These are phyloP conservation scores for Gorsachius goisagi DNA, from an alignment of 2,113 vertebrate species.

Conservation along the genomic window DNA sequence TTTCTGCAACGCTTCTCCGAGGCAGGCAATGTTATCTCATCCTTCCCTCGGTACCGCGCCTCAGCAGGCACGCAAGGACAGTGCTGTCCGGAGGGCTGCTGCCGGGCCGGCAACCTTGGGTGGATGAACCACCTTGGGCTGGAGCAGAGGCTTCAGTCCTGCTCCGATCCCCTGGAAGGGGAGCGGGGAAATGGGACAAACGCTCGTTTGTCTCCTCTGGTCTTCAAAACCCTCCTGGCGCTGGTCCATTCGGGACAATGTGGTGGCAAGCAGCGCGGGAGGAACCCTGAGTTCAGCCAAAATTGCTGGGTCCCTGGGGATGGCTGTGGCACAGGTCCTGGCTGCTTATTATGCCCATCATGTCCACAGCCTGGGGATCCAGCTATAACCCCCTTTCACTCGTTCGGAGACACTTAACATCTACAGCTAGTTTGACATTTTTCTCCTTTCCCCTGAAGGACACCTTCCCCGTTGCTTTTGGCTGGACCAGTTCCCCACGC, in stretches of 20 bases:
- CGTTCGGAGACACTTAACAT: neutral
- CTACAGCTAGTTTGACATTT: neutral
- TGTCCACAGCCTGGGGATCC: fast-evolving
- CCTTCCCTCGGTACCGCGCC: neutral
- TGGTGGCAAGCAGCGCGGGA: fast-evolving
- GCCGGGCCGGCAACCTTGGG: neutral
- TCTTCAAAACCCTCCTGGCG: neutral
- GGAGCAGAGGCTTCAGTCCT: neutral
- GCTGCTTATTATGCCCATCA: neutral
- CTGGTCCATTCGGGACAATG: neutral
- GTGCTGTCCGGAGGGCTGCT: neutral
- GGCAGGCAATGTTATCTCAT: neutral
- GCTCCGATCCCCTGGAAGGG: neutral
- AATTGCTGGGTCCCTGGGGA: neutral
- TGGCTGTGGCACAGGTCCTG: neutral
- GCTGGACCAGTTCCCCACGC: neutral
- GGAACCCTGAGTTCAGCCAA: neutral
- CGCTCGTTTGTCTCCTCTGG: neutral
- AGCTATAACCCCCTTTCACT: neutral
- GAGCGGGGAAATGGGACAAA: neutral
- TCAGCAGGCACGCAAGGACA: neutral
- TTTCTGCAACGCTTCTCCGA: neutral
- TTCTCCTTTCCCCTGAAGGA: neutral
- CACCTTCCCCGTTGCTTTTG: neutral
- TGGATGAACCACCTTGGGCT: neutral